Conservation (phyloP, 2,888 invertebrate genomes). For the Dasysyrphus tricinctus region DNA sequence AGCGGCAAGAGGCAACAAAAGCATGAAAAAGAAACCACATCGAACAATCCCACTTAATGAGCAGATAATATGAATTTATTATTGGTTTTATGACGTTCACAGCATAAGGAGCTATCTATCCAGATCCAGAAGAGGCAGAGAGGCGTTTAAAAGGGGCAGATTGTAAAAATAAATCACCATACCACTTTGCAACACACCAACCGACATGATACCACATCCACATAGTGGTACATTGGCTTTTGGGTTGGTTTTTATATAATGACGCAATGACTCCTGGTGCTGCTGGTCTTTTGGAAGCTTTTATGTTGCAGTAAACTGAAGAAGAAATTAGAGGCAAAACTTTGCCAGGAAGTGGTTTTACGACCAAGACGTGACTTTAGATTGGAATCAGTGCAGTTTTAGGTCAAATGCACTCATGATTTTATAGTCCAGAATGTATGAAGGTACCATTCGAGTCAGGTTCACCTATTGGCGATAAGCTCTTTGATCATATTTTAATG, state of each 20-base stretch:
- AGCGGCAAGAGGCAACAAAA: neutral
- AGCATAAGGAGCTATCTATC: constrained; percentile 69
- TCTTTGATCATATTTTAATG: constrained; percentile 58
- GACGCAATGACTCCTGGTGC: constrained; percentile 18
- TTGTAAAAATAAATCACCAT: constrained; percentile 65
- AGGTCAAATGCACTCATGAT: constrained; percentile 59
- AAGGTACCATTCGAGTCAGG: neutral
- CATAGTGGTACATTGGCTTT: neutral
- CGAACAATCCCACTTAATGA: constrained; percentile 72
- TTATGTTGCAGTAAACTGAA: constrained; percentile 67
- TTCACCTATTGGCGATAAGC: constrained; percentile 34
- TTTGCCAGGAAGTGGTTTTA: constrained; percentile 61
- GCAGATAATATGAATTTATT: constrained; percentile 76
- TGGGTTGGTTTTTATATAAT: constrained; percentile 9
- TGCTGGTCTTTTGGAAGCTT: constrained; percentile 32
- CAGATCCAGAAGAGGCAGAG: neutral
- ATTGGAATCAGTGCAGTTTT: constrained; percentile 55
- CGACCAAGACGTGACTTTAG: constrained; percentile 64
- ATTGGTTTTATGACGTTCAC: constrained; percentile 71
- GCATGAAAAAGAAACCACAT: constrained; percentile 10
- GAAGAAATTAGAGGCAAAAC: constrained; percentile 68
- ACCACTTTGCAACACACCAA: constrained; percentile 23
- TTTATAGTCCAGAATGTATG: constrained; percentile 16
- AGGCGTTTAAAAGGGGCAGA: constrained; percentile 54
- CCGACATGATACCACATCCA: constrained; percentile 3